A percentile compares a stretch with the other conserved stretches of the same genome.
Evolutionary conservation across 2,113 vertebrate genomes (phyloP).

Genomic region (Pomatorhinus ruficollis): DNA sequence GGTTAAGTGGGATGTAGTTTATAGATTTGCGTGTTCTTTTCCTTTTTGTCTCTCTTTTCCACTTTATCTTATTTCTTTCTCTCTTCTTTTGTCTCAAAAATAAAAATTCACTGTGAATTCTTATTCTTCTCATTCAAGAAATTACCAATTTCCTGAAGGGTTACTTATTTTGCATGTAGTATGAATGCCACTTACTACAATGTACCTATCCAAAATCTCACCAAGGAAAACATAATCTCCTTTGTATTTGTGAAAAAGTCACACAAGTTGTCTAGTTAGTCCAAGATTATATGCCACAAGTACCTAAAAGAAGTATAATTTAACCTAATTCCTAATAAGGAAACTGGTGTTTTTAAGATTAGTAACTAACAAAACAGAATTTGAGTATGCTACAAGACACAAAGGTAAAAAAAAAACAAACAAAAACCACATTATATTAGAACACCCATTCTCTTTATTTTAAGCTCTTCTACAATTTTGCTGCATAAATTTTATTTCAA

Average conservation of each 20-base stretch:
- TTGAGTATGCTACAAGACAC: not conserved
- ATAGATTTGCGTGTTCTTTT: not conserved
- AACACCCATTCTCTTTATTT: not conserved
- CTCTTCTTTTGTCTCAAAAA: not conserved
- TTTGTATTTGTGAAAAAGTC: not conserved
- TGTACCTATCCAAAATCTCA: not conserved
- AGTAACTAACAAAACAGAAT: not conserved
- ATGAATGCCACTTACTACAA: not conserved
- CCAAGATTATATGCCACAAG: not conserved
- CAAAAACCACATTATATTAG: not conserved
- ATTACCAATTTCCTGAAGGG: not conserved
- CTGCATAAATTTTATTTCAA: not conserved
- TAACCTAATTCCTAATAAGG: not conserved
- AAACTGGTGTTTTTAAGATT: not conserved
- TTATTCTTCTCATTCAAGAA: not conserved
- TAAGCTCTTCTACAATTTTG: not conserved
- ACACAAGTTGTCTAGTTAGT: not conserved
- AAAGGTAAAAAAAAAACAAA: not conserved
- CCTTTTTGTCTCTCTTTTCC: no score
- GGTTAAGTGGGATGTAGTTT: not conserved
- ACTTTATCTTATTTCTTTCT: not conserved
- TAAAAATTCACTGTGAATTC: not conserved
- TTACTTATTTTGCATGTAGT: not conserved
- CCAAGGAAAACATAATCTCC: not conserved
- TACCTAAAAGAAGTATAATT: not conserved